phyloP scores from a whole-genome alignment of 1,140 invertebrate genomes.

The Ceratitis capitata region DNA sequence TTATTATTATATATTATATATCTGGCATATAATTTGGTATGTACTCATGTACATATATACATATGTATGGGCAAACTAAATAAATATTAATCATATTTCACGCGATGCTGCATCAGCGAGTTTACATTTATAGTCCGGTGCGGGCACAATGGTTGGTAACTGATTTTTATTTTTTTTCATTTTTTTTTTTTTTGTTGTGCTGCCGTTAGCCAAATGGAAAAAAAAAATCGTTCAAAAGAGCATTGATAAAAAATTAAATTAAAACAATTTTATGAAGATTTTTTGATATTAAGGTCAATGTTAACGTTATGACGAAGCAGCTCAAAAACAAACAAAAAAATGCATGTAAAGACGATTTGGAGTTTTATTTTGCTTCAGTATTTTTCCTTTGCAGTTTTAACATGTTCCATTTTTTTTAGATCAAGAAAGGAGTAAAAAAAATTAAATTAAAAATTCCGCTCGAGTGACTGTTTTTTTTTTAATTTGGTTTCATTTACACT shows the following conservation, averaged over 20 bases:
- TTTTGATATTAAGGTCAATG: slow-evolving; percentile 39
- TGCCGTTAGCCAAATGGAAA: background rate
- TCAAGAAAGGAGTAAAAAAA: background rate
- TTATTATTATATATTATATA: background rate
- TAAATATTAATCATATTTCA: background rate
- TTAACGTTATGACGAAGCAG: slow-evolving; percentile 24
- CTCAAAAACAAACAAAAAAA: too few relatives aligned
- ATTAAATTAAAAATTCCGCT: too few relatives aligned
- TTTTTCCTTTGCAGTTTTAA: background rate
- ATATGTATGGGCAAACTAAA: background rate
- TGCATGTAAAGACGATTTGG: background rate
- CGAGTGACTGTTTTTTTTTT: too few relatives aligned
- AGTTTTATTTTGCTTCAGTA: too few relatives aligned
- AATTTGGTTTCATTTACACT: too few relatives aligned
- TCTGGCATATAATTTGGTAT: background rate
- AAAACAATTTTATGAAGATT: background rate
- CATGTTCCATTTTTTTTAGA: background rate
- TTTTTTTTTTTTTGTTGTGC: background rate
- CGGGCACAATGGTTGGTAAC: background rate
- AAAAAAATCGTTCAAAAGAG: background rate
- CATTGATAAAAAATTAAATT: background rate
- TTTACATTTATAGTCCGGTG: background rate
- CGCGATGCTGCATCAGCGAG: background rate
- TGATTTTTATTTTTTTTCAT: too few relatives aligned
- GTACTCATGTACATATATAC: background rate